A percentile compares a stretch with the other conserved stretches of the same genome.
These are phyloP conservation scores for Plebejus argus DNA, from an alignment of 2,888 invertebrate species.

Conservation along the genomic window DNA sequence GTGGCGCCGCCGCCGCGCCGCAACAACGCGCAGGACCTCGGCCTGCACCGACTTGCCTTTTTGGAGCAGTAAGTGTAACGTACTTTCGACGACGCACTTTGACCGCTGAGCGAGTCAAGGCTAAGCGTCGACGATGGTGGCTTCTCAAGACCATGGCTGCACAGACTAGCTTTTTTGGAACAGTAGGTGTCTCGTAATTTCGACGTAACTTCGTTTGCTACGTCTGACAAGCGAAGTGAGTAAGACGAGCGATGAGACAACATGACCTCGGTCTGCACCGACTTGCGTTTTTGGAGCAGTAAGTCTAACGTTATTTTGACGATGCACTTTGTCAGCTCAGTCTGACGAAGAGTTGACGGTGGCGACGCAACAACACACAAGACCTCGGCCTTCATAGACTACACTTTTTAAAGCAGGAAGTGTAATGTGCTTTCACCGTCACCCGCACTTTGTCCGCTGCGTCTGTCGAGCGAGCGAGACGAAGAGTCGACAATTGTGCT, in stretches of 20 bases:
- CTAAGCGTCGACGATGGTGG: background rate
- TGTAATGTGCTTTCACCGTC: constrained; percentile 36
- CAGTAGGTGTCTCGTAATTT: background rate
- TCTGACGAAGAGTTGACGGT: too few relatives aligned
- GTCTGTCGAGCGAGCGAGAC: constrained; percentile 84
- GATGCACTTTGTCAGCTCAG: too few relatives aligned
- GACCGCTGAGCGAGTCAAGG: background rate
- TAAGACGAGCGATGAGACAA: constrained; percentile 84
- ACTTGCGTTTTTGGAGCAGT: constrained; percentile 64
- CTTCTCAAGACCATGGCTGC: too few relatives aligned
- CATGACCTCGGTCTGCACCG: constrained; percentile 55
- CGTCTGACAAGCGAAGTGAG: constrained; percentile 81
- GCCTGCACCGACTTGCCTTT: constrained; percentile 52
- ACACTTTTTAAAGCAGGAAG: constrained; percentile 68
- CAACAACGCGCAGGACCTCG: constrained; percentile 67
- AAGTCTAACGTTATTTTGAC: constrained; percentile 47
- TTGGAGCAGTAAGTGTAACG: constrained; percentile 67
- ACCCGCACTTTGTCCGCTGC: constrained; percentile 40
- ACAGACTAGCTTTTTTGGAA: too few relatives aligned
- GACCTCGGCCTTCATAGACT: constrained; percentile 50
- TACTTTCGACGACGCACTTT: background rate
- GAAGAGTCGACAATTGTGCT: constrained; percentile 36
- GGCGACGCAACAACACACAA: constrained; percentile 61
- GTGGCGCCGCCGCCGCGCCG: constrained; percentile 60
- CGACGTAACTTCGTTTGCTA: constrained; percentile 53